Percentiles rank a stretch among this genome's conserved stretches.
These are phyloP conservation scores for Sminthurides bifidus DNA, from an alignment of 1,140 invertebrate species.

Conservation along the genomic window DNA sequence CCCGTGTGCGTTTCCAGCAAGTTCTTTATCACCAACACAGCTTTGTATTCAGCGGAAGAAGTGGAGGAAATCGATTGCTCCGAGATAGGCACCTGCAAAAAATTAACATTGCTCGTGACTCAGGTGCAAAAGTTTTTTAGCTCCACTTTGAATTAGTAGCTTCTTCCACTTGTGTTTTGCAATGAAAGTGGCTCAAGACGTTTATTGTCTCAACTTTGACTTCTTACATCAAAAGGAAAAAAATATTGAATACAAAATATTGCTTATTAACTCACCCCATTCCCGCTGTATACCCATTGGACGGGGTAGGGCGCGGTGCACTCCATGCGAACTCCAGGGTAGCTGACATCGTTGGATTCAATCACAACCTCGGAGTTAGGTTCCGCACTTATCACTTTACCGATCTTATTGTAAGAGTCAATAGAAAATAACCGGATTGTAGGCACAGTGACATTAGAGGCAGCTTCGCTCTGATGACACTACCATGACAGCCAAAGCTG, in stretches of 20 bases:
- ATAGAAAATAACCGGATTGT: neutral
- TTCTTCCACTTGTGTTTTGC: too few relatives aligned
- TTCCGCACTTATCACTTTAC: constrained; percentile 10
- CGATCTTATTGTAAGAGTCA: neutral
- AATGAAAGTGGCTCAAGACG: too few relatives aligned
- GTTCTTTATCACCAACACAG: neutral
- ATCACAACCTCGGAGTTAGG: constrained; percentile 31
- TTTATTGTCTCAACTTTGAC: neutral
- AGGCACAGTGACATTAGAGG: too few relatives aligned
- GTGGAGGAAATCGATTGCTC: neutral
- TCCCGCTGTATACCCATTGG: constrained; percentile 1
- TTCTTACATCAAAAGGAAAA: neutral
- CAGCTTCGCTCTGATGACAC: too few relatives aligned
- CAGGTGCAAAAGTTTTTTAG: too few relatives aligned
- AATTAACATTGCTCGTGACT: neutral
- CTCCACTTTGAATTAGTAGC: too few relatives aligned
- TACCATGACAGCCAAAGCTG: too few relatives aligned
- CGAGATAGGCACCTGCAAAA: neutral
- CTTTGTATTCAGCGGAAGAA: neutral
- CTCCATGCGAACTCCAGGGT: neutral
- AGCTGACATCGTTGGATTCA: constrained; percentile 1
- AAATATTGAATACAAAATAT: neutral
- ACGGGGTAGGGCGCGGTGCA: constrained; percentile 1
- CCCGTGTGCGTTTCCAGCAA: neutral
- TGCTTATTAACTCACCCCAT: constrained; percentile 1